Percentiles rank a stretch among this genome's conserved stretches.
Conservation (phyloP, 2,888 invertebrate species). For the Hoplodrina blanda region DNA sequence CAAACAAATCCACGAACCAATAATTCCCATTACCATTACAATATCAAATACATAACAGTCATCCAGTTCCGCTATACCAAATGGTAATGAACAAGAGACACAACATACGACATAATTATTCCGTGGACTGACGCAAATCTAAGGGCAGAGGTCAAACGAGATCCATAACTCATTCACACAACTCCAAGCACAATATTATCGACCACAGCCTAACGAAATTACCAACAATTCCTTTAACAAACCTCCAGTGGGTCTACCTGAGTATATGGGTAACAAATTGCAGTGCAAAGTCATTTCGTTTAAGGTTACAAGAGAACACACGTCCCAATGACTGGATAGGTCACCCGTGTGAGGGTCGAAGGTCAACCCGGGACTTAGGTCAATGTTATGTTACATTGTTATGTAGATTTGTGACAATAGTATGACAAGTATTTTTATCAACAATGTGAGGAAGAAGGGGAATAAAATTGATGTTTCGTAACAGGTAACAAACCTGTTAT, state of each 20-base stretch:
- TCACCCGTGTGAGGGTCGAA: conserved; percentile 76
- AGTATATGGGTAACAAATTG: conserved; percentile 14
- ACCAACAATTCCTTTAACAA: conserved; percentile 14
- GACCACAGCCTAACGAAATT: conserved; percentile 66
- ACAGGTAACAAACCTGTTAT: conserved; percentile 14
- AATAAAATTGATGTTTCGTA: conserved; percentile 1
- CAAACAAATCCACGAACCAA: not conserved
- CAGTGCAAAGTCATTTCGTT: conserved; percentile 48
- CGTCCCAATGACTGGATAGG: conserved; percentile 84
- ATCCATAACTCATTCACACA: conserved; percentile 82
- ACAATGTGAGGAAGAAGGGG: conserved; percentile 48
- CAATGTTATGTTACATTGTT: conserved; percentile 87
- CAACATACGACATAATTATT: conserved; percentile 85
- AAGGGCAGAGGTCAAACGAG: conserved; percentile 82
- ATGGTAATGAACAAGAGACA: conserved; percentile 79
- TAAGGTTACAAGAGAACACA: conserved; percentile 77
- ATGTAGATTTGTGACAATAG: conserved; percentile 79
- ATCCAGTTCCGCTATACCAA: conserved; percentile 59
- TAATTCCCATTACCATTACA: conserved; percentile 21
- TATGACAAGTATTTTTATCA: conserved; percentile 76
- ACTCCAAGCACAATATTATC: conserved; percentile 70
- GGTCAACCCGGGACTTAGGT: conserved; percentile 78
- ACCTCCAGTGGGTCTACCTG: conserved; percentile 48
- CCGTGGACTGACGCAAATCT: conserved; percentile 84
- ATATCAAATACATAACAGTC: conserved; percentile 26